These are phyloP conservation scores for Seriola dumerili DNA, from an alignment of 2,113 vertebrate species.

Conservation along the genomic window DNA sequence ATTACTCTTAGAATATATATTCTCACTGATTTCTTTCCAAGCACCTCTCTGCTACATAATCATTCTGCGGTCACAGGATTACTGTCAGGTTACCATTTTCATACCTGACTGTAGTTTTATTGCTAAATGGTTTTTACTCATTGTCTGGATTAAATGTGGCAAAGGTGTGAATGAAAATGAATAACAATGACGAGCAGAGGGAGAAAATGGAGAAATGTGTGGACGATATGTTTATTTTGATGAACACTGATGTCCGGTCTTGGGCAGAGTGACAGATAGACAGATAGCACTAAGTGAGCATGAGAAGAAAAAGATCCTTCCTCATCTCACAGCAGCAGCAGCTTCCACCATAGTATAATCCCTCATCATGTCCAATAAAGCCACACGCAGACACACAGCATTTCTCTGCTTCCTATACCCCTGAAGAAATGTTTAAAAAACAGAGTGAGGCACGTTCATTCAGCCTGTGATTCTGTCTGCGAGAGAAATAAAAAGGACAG, in stretches of 20 bases:
- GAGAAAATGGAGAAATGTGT: constrained; percentile 39
- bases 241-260: constrained; percentile 70
- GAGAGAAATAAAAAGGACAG: constrained; percentile 51
- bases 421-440: constrained; percentile 77
- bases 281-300: constrained; percentile 75
- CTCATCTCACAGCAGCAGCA: constrained; percentile 72
- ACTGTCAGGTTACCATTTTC: constrained; percentile 35
- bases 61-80: constrained; percentile 44
- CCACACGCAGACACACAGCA: constrained; percentile 75
- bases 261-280: constrained; percentile 73
- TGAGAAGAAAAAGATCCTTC: constrained; percentile 74
- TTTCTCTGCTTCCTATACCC: constrained; percentile 70
- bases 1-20: constrained; percentile 65
- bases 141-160: constrained; percentile 30
- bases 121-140: constrained; percentile 12
- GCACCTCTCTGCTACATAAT: constrained; percentile 44
- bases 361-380: constrained; percentile 82
- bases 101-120: constrained; percentile 28
- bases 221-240: constrained; percentile 76
- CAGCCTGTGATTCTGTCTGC: constrained; percentile 66
- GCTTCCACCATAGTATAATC: constrained; percentile 80
- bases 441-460: constrained; percentile 70
- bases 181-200: constrained; percentile 47
- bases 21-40: constrained; percentile 35
- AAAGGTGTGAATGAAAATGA: constrained; percentile 51